Base-by-base conservation (phyloP, 2,888 invertebrate genomes). In the Atrina japonica region DNA sequence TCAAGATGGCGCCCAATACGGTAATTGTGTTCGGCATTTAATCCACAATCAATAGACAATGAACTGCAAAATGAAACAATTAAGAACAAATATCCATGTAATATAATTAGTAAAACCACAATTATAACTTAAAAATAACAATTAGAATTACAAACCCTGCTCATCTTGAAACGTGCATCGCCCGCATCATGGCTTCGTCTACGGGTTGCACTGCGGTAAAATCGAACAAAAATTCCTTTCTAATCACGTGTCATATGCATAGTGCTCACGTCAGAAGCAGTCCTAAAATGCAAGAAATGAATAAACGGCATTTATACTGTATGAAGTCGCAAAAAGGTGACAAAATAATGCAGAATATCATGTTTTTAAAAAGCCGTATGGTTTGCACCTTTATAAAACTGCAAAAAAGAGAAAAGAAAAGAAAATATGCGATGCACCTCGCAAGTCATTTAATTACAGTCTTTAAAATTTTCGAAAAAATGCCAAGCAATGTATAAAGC, bases 171-270 rank as follows among this genome's bases (percentile, higher is more conserved):
- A 35, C 47, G 35, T 58, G 58, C 40, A 55, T 35, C 27, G 58
- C 40, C 66, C 50, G 49, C 58, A 58, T 58, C 66, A 43, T 61
- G 75, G 75, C 74, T 73, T 78, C 75, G 66, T 73, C 71, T 70
- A 66, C 70, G 72, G 66, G 70, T 76, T 76, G 75, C 78, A 83
- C 81, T 80, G 81, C 81, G 83, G 83, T 77, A 59, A 75, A 69
- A 65, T 67, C 65, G 75, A 66, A 65, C 75, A 75, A 73, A 78
- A 81, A 81, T 82, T 84, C 81, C 77, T 80, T 77, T 69, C 77
- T 66, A 78, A 83, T 83, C 83, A 84, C 82, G 84, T 82, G 83
- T 70, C 73, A 78, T 58, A 65, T 45, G 63, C 66, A 63, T 67
- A 65, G 69, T 76, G 74, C 61, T 77, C 75, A 76, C 73, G 72